Percentiles rank a stretch among this genome's conserved stretches.
These are phyloP conservation scores for Nothoprocta perdicaria DNA, from an alignment of 2,113 vertebrate genomes.

Conservation along the genomic window DNA sequence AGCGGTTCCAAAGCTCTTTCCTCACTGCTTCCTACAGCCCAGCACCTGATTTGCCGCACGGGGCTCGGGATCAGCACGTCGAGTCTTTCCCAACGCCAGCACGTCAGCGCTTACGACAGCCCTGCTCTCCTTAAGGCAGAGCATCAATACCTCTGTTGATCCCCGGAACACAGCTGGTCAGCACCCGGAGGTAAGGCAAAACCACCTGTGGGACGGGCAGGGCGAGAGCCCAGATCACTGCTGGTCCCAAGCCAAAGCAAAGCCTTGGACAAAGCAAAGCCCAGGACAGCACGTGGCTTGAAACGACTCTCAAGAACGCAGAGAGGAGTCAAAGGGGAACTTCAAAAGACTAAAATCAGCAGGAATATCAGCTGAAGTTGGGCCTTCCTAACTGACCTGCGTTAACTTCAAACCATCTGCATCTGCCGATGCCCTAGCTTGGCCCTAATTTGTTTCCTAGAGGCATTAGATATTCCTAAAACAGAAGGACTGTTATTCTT, in stretches of 20 bases:
- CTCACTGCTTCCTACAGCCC: not conserved
- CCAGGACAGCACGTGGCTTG: fast-evolving
- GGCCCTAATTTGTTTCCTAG: not conserved
- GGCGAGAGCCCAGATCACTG: fast-evolving
- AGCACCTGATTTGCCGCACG: not conserved
- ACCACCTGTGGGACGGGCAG: fast-evolving
- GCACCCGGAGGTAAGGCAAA: not conserved
- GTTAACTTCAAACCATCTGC: slow-evolving; percentile 8
- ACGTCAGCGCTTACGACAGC: not conserved
- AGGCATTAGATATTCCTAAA: not conserved
- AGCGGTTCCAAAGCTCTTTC: not conserved
- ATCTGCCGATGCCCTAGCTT: not conserved
- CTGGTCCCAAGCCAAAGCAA: not conserved
- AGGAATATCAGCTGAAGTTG: not conserved
- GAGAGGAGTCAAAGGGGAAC: not conserved
- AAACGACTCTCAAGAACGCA: not conserved
- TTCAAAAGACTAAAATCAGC: not conserved
- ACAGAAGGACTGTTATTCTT: not conserved
- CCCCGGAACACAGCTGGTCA: not conserved
- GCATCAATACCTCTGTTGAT: not conserved
- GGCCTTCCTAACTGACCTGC: not conserved
- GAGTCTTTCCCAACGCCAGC: not conserved
- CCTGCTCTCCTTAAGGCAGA: not conserved
- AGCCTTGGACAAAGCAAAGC: too few relatives aligned
- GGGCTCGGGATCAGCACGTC: not conserved